Evolutionary conservation across 2,113 vertebrate genomes (phyloP), one percentile per base, ranked within the genome.

Genomic region (Clinocottus analis): DNA sequence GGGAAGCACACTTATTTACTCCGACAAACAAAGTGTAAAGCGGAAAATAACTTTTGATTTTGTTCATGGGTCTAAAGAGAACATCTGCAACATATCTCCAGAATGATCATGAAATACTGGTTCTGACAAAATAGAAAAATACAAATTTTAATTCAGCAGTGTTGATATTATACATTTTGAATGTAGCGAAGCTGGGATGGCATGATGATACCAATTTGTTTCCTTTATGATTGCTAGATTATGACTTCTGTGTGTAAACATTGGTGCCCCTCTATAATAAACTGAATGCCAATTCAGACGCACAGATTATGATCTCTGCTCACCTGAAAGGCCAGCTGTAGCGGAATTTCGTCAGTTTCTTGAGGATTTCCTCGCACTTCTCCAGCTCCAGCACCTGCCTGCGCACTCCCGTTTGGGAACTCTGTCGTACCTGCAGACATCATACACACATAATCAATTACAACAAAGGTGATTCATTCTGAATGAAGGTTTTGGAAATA

Each of bases 241-340:
- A 12, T 1, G 12, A 37, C 60, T 60, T 31, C 9, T 13, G 12
- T 11, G 13, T 27, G 37, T 17, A 23, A 37, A 37, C 33, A 33
- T 7, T 60, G 31, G 16, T 60, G 47, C 31, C 2, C 31, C 31
- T 53, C 47, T 7, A 35, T 6, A 3, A 16, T 41, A 41, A 41
- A 41, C 29, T 3, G 12, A 31, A 19, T 14, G 1, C 7, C 25
- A 14, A 23, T 45, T 13, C 14, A 43, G 5, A 11, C 2, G 27
- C 10, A 29, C 17, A 73, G 45, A 4, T 16, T 0, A 3, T 37
- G 7, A 37, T 17, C 4, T 25, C 11, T 6, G 23, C 29, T 56
- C 90, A 99, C 98, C 98, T 97, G 94, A 99, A 99, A 16, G 98
- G 97, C 98, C 98, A 99, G 90, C 97, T 99, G 90, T 96, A 96